These are phyloP conservation scores for Onthophagus sagittarius DNA, from an alignment of 2,888 invertebrate species.

Conservation along the genomic window DNA sequence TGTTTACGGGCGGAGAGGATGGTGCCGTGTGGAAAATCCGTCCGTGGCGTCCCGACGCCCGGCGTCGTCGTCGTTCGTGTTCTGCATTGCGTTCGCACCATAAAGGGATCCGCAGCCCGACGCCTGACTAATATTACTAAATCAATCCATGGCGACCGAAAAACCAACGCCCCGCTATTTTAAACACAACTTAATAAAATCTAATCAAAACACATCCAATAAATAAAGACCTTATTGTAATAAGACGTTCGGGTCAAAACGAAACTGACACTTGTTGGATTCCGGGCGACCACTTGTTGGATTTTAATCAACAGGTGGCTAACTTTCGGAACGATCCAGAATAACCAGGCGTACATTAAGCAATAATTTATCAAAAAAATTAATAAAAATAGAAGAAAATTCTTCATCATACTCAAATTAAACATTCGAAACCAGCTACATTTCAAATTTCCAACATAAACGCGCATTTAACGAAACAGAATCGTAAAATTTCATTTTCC, in stretches of 20 bases:
- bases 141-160: not conserved
- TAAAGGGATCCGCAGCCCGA: not conserved
- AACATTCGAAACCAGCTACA: not conserved
- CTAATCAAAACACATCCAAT: not conserved
- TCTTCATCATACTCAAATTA: not conserved
- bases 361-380: not conserved
- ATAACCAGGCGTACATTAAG: not conserved
- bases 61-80: not conserved
- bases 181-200: not conserved
- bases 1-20: not conserved
- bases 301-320: constrained; percentile 7
- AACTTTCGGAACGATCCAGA: not conserved
- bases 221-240: too few relatives aligned
- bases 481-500: not conserved
- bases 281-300: constrained; percentile 6
- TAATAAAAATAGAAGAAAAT: not conserved
- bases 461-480: not conserved
- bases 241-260: not conserved
- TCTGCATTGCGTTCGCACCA: not conserved
- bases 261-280: constrained; percentile 1
- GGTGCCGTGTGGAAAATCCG: not conserved
- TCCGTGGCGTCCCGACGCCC: not conserved
- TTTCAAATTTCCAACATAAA: not conserved
- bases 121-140: not conserved
- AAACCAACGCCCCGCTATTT: not conserved